Evolutionary conservation across 1,140 invertebrate genomes (phyloP), one percentile per base, ranked within the genome.

Genomic region (Armadillidium nasatum): DNA sequence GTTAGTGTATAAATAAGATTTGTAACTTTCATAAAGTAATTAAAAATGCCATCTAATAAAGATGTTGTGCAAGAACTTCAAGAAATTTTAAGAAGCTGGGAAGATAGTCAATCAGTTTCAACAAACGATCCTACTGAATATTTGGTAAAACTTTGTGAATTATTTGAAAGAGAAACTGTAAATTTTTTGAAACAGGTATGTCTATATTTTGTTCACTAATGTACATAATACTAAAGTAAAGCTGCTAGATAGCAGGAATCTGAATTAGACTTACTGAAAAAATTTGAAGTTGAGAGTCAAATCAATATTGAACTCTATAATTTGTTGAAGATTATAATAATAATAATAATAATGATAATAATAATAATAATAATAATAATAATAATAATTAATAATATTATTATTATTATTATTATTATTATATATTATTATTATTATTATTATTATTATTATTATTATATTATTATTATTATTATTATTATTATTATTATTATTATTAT

Each of bases 141-240:
- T 33, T 76, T 81, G 4, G 22, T 78, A 50, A 79, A 80, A 50
- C 76, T 81, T 6, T 81, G 78, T 72, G 76, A 81, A 60, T 54
- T 81, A 4, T 80, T 81, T 76, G 80, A 81, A 70, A 60, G 77
- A 54, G 78, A 79, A 70, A 80, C 75, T 44, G 44, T 74, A 1
- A 81, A 78, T 76, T 81, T 81, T 71, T 71, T 81, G 9, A 81
- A 81, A 70, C 78, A 76, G 74, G 80, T 81, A 22, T 45, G 74
- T 74, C 45, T 0, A n/a, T 44, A 11, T 60, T 60, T 23, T 77
- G 50, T 33, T 45, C 21, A 0, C 15, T 50, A 15, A 43, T 71
- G 46, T 10, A 10, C 45, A 54, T 69, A 13, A 67, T 43, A 15
- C 22, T 22, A 10, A 73, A 72, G 6, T 15, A 15, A 33, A 45